These are phyloP conservation scores for Brassicogethes aeneus DNA, from an alignment of 2,888 invertebrate species.

Conservation along the genomic window DNA sequence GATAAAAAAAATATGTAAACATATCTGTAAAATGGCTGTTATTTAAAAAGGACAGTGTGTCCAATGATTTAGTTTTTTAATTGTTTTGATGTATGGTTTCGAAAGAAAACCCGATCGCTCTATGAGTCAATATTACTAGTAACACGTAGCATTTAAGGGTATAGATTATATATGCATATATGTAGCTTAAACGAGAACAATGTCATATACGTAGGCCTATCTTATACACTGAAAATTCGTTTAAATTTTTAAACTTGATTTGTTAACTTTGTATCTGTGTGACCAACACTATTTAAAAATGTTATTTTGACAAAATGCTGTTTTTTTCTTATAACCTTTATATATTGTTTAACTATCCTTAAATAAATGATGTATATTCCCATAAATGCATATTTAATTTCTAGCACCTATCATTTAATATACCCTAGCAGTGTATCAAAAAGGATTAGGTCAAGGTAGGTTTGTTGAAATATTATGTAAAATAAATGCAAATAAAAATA, in stretches of 20 bases:
- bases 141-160: constrained; percentile 20
- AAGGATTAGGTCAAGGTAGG: too few relatives aligned
- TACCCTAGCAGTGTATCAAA: too few relatives aligned
- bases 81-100: constrained; percentile 27
- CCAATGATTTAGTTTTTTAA: constrained; percentile 21
- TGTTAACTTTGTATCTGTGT: constrained; percentile 31
- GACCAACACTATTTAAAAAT: constrained; percentile 21
- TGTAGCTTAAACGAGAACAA: constrained; percentile 30
- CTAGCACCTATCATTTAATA: constrained; percentile 2
- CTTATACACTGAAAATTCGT: constrained; percentile 34
- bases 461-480: too few relatives aligned
- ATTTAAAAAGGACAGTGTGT: constrained; percentile 19
- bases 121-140: constrained; percentile 41
- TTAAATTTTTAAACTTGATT: constrained; percentile 34
- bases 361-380: constrained; percentile 36
- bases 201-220: constrained; percentile 37
- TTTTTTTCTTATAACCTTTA: constrained; percentile 27
- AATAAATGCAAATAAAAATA: too few relatives aligned
- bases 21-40: constrained; percentile 36
- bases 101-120: constrained; percentile 30
- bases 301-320: constrained; percentile 23
- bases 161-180: constrained; percentile 28
- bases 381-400: constrained; percentile 13
- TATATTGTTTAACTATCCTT: constrained; percentile 30
- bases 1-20: constrained; percentile 18